Conservation (phyloP, 2,113 vertebrate species). For the Chionomys nivalis region DNA sequence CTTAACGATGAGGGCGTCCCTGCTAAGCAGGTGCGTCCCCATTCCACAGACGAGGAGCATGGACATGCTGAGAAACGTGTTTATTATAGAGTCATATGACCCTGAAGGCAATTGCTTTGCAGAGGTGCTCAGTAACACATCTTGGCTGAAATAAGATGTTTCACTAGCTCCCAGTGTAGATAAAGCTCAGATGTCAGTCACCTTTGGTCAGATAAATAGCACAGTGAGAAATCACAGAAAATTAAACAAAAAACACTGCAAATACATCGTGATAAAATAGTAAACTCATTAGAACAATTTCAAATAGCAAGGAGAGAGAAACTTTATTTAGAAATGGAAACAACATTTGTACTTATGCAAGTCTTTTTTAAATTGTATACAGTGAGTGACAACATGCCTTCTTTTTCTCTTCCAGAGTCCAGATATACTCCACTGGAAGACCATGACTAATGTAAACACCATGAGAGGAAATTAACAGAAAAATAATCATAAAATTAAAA, state of each 20-base stretch:
- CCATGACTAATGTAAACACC: background rate
- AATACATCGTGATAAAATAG: background rate
- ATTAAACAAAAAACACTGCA: background rate
- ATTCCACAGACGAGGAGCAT: background rate
- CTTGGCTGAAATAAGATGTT: background rate
- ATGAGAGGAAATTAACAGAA: background rate
- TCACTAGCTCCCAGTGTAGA: background rate
- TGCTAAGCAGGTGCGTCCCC: background rate
- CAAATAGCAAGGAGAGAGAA: background rate
- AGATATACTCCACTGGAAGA: background rate
- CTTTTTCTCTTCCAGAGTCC: background rate
- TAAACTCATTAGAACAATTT: background rate
- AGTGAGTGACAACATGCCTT: background rate
- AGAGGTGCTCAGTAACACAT: background rate
- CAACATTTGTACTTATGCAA: background rate
- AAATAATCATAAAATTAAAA: background rate
- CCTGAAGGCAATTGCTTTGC: background rate
- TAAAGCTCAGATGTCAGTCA: background rate
- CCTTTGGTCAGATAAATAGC: background rate
- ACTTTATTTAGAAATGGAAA: constrained; percentile 39
- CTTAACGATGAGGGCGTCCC: background rate
- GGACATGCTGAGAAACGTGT: background rate
- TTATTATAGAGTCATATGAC: background rate
- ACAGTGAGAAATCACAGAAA: background rate
- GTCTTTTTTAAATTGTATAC: background rate